Conservation (phyloP, 2,797 vertebrate species). For the Enteromius treurensis region DNA sequence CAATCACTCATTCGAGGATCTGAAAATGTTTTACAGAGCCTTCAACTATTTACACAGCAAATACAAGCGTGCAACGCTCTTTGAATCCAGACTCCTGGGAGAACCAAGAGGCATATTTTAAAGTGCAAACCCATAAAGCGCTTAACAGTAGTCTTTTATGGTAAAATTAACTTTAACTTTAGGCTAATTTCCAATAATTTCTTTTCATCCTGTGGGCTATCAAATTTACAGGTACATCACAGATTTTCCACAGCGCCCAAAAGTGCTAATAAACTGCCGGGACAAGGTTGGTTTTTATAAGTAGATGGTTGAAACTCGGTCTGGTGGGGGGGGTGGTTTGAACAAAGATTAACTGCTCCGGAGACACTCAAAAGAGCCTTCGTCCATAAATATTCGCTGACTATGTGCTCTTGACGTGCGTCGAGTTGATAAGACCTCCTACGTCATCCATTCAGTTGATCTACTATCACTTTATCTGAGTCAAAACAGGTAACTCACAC, state of each 20-base stretch:
- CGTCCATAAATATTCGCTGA: slow-evolving; percentile 33
- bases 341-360: slow-evolving; percentile 47
- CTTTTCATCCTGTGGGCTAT: slow-evolving; percentile 43
- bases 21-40: slow-evolving; percentile 40
- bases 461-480: slow-evolving; percentile 39
- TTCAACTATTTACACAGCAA: slow-evolving; percentile 58
- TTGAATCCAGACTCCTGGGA: slow-evolving; percentile 33
- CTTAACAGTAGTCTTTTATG: slow-evolving; percentile 42
- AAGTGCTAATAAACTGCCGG: slow-evolving; percentile 40
- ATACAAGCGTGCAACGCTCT: slow-evolving; percentile 25
- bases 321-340: slow-evolving; percentile 7
- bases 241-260: slow-evolving; percentile 30
- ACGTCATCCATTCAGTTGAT: slow-evolving; percentile 32
- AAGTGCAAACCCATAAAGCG: slow-evolving; percentile 33
- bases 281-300: slow-evolving; percentile 43
- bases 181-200: slow-evolving; percentile 35
- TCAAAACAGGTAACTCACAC: slow-evolving; percentile 40
- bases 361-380: slow-evolving; percentile 14
- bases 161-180: slow-evolving; percentile 46
- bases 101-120: slow-evolving; percentile 27
- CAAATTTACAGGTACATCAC: slow-evolving; percentile 47
- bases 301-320: slow-evolving; percentile 47
- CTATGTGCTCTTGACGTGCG: slow-evolving; percentile 3
- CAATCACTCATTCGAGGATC: slow-evolving; percentile 20
- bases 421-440: slow-evolving; percentile 25